Percentiles rank a stretch among this genome's conserved stretches.
phyloP scores from a whole-genome alignment of 2,888 invertebrate species.

The Spilarctia lutea region DNA sequence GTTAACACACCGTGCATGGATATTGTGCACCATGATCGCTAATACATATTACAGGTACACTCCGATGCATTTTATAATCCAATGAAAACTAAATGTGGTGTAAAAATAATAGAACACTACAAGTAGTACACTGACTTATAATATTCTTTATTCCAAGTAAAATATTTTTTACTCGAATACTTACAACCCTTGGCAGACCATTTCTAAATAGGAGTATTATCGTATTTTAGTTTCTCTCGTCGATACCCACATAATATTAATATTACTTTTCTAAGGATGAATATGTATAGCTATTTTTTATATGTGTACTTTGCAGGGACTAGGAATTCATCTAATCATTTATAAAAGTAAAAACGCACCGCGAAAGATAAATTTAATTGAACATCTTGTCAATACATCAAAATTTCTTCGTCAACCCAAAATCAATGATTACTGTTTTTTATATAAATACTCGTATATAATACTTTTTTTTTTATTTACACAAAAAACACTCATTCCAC shows the following conservation, averaged over 20 bases:
- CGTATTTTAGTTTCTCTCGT: background rate
- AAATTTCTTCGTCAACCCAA: no score
- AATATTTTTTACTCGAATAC: background rate
- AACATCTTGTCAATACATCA: no score
- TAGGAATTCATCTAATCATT: no score
- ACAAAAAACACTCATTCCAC: no score
- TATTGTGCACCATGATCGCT: background rate
- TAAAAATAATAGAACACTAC: conserved; percentile 28
- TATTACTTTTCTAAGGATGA: no score
- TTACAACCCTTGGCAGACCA: background rate
- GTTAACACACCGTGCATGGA: background rate
- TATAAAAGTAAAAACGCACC: background rate
- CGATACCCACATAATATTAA: no score
- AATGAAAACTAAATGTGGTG: conserved; percentile 33
- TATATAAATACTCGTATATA: no score
- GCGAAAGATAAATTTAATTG: background rate
- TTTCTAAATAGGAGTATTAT: background rate
- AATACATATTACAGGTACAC: background rate
- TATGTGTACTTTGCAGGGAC: no score
- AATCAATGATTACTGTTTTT: no score
- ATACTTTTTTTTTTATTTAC: no score
- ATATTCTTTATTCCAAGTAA: background rate
- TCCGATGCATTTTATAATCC: conserved; percentile 17
- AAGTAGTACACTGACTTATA: conserved; percentile 5
- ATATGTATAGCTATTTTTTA: no score